These are phyloP conservation scores for Arge pagana DNA, from an alignment of 2,888 invertebrate species.

Conservation along the genomic window DNA sequence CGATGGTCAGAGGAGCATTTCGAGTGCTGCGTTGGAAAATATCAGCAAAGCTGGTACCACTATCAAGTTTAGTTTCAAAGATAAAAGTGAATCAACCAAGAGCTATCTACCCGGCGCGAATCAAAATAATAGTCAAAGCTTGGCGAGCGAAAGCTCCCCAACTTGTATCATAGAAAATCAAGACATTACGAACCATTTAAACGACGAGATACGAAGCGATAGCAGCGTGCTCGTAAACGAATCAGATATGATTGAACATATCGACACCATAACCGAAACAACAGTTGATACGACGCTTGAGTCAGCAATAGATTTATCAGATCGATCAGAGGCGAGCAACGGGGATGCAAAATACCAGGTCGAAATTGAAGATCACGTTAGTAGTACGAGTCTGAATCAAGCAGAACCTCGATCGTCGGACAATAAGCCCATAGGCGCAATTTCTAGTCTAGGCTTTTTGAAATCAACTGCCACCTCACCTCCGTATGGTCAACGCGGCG, in stretches of 20 bases:
- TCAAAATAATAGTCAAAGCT: no score
- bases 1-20: conserved; percentile 59
- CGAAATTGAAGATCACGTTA: background rate
- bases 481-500: conserved; percentile 44
- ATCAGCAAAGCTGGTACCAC: conserved; percentile 72
- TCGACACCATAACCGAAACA: no score
- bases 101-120: conserved; percentile 50
- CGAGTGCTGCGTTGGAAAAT: conserved; percentile 68
- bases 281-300: no score
- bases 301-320: no score
- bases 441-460: conserved; percentile 46
- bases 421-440: conserved; percentile 46
- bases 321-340: conserved; percentile 3
- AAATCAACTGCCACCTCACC: conserved; percentile 41
- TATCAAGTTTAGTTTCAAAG: conserved; percentile 66
- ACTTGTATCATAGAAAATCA: no score
- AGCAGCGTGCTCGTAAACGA: no score
- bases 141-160: no score
- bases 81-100: conserved; percentile 46
- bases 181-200: no score
- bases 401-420: conserved; percentile 22
- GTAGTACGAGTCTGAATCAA: no score
- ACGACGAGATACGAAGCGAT: no score
- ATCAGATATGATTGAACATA: no score
- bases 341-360: background rate